phyloP scores from a whole-genome alignment of 2,797 vertebrate genomes.

The Agapornis canus region DNA sequence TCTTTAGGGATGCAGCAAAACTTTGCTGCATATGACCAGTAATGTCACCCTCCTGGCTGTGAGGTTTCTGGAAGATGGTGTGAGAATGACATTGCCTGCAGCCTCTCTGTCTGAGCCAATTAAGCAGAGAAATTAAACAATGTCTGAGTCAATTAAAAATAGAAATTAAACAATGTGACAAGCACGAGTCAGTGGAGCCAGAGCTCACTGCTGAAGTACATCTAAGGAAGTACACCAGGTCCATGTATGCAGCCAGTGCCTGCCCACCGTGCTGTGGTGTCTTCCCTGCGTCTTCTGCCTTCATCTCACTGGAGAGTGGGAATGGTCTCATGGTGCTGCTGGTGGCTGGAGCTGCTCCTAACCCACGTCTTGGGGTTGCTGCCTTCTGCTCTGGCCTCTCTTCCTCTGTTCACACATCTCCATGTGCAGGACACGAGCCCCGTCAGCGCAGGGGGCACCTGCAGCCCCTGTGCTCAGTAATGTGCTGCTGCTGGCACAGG shows the following conservation, averaged over 20 bases:
- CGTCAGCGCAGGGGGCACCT: background rate
- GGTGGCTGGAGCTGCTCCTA: background rate
- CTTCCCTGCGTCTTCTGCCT: fast-evolving
- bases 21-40: fast-evolving
- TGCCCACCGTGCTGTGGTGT: fast-evolving
- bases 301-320: fast-evolving
- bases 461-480: background rate
- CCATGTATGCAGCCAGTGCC: background rate
- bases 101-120: conserved; percentile 58
- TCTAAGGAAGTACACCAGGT: background rate
- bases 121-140: conserved; percentile 64
- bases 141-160: conserved; percentile 55
- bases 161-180: conserved; percentile 51
- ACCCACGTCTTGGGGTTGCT: fast-evolving
- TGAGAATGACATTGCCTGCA: conserved; percentile 45
- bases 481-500: background rate
- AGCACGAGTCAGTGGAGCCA: background rate
- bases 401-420: background rate
- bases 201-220: background rate
- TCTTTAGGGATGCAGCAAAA: background rate
- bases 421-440: background rate
- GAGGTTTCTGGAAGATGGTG: background rate
- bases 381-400: background rate
- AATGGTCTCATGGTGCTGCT: fast-evolving
- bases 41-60: background rate